These are phyloP conservation scores for Acromyrmex echinatior DNA, from an alignment of 1,140 invertebrate genomes.

Conservation along the genomic window DNA sequence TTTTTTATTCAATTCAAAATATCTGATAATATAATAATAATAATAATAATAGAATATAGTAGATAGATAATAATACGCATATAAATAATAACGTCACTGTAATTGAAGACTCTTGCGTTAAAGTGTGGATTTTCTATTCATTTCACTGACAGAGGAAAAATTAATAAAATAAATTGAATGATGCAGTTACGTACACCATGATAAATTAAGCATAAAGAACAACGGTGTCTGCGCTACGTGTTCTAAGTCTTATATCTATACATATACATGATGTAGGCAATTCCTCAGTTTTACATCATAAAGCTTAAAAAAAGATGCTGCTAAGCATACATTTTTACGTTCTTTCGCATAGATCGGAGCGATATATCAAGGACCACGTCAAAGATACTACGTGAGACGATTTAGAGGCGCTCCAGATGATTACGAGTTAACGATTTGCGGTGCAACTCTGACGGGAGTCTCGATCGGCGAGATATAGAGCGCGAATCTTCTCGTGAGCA, in stretches of 20 bases:
- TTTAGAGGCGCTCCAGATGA: slow-evolving; percentile 42
- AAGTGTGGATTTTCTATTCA: not conserved
- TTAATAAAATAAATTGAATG: not conserved
- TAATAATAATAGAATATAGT: too few species aligned
- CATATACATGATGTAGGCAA: too few species aligned
- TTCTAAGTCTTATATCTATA: not conserved
- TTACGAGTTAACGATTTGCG: slow-evolving; percentile 53
- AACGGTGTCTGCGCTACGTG: not conserved
- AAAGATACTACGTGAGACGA: slow-evolving; percentile 12
- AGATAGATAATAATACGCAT: not conserved
- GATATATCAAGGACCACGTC: slow-evolving; percentile 34
- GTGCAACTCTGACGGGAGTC: slow-evolving; percentile 34
- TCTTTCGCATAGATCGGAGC: not conserved
- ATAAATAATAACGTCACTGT: not conserved
- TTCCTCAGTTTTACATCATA: not conserved
- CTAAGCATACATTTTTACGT: not conserved
- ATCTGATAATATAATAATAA: not conserved
- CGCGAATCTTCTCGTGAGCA: slow-evolving; percentile 44
- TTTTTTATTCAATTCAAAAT: not conserved
- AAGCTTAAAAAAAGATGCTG: not conserved
- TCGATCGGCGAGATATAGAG: slow-evolving; percentile 50
- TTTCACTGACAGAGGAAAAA: not conserved
- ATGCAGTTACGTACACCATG: not conserved
- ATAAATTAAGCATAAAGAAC: not conserved
- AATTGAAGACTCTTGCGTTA: not conserved